Percentiles rank a stretch among this genome's conserved stretches.
phyloP scores from a whole-genome alignment of 2,113 vertebrate genomes.

The Calyptomena viridis region DNA sequence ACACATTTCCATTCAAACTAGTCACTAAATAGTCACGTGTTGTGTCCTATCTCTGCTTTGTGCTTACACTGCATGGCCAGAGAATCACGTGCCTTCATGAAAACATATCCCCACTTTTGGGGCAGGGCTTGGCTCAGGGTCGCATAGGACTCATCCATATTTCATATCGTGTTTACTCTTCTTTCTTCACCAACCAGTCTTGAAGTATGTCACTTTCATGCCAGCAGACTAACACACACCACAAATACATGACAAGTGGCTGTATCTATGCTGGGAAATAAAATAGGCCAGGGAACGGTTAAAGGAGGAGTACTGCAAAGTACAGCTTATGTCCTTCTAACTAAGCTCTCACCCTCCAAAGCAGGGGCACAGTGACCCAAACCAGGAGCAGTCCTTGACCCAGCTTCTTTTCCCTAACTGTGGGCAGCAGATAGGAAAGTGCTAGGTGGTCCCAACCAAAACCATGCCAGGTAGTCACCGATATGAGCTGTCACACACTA shows the following conservation, averaged over 20 bases:
- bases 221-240: not conserved
- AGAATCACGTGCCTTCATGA: constrained; percentile 2
- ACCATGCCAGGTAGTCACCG: not conserved
- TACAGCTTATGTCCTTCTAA: not conserved
- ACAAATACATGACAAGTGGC: not conserved
- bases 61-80: constrained; percentile 12
- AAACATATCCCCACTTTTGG: constrained; percentile 20
- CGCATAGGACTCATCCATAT: not conserved
- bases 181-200: not conserved
- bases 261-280: not conserved
- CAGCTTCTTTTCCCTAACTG: not conserved
- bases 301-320: not conserved
- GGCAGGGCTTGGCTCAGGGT: not conserved
- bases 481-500: not conserved
- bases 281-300: not conserved
- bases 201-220: not conserved
- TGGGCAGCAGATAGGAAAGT: not conserved
- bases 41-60: constrained; percentile 40
- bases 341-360: not conserved
- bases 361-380: not conserved
- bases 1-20: constrained; percentile 37
- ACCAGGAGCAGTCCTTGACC: not conserved
- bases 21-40: constrained; percentile 10
- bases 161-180: not conserved
- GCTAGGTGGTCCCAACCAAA: not conserved